Base-by-base conservation (phyloP, 2,113 vertebrate species). In the Cettia cetti region DNA sequence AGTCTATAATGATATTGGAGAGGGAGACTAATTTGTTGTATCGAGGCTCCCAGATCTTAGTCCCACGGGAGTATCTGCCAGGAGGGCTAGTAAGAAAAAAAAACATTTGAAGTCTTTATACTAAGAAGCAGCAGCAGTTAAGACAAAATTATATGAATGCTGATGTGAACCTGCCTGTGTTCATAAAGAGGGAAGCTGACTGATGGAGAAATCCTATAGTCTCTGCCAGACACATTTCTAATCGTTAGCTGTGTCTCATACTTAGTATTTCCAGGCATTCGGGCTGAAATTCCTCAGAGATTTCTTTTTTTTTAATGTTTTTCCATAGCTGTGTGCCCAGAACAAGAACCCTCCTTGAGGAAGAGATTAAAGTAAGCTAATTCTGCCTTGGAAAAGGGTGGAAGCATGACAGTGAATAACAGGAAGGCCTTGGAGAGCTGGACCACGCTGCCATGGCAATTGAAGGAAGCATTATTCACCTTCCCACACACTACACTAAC, bases 231-330 rank as follows among this genome's bases (percentile, higher is more conserved):
- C 28, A 31, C 2, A 37, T 75, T 86, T 86, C 44, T 86, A 56
- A 92, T 84, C 68, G 68, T 21, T 65, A 72, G 20, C 33, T 17
- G 2, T 42, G 65, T 56, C 71, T 86, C 68, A 39, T 20, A 50
- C 24, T 33, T 35, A 90, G 13, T 77, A 83, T 91, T 94, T 92
- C 89, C 95, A 86, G 71, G 49, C 86, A 90, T 86, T 96, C 59
- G 89, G 56, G 45, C n/a, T 68, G 31, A 28, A 66, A n/a, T 76
- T 69, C 54, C 81, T 86, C 20, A n/a, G 91, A 84, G 86, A 57
- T 26, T 33, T n/a, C n/a, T n/a, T 27, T 74, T 86, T 80, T 91
- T 28, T 50, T 61, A 74, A 54, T 35, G 3, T 87, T 96, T 95
- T 95, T 75, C 90, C 82, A 68, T 56, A 79, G 57, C 82, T 84